Base-by-base conservation (phyloP, 2,888 invertebrate genomes). In the Caenorhabditis sulstoni region DNA sequence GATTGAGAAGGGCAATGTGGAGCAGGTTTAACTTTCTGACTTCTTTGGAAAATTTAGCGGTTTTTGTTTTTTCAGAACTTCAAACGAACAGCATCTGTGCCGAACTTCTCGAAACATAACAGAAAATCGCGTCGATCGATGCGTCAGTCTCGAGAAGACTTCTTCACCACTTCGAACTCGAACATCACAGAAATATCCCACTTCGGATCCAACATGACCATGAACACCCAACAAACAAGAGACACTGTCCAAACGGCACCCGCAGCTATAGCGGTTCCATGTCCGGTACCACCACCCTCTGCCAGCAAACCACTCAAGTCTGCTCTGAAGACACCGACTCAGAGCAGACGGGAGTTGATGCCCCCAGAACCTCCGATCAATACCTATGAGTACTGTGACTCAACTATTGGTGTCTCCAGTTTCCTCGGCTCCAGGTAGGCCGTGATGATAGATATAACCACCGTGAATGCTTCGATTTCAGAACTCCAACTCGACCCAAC, bases 41-140 rank as follows among this genome's bases (percentile, higher is more conserved):
- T 23, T 23, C 11, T 3, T 7, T 8, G 12, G 20, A 45, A 12
- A 16, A 22, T 52, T 23, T n/a, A n/a, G n/a, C n/a, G n/a, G n/a
- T n/a, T n/a, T n/a, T n/a, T n/a, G n/a, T 18, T 16, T 47, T 37
- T 71, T 44, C 58, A 76, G 64, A 81, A 80, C 49, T 88, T 88
- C 74, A 86, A 88, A 77, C 65, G 88, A 16, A 84, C 87, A 9
- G 84, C 87, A 12, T 88, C 88, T 3, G 83, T 88, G 73, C 88
- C 88, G 29, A 87, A 88, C 62, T 84, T 88, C 39, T 82, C 83
- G n/a, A 87, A 87, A 58, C 77, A 80, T 20, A 41, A 70, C 12
- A 44, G 78, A 41, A 79, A 83, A 41, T 50, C 76, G 3, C 64
- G 64, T 14, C 58, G 71, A 3, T 29, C 71, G 11, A 37, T 49